phyloP scores from a whole-genome alignment of 2,797 vertebrate genomes.

The Champsocephalus esox region DNA sequence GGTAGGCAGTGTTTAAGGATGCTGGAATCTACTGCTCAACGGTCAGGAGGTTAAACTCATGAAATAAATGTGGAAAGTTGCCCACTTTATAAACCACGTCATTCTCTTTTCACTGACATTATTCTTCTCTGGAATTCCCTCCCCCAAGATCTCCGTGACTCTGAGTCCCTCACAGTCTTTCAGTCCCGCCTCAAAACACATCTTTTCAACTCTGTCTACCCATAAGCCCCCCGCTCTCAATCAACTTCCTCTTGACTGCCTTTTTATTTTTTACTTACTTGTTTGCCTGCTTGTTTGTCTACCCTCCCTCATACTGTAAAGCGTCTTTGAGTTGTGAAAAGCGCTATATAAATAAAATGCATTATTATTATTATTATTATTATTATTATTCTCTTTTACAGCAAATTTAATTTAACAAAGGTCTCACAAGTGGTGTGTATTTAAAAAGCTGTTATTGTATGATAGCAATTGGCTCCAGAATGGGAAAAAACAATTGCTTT shows the following conservation, averaged over 20 bases:
- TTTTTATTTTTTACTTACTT: too few relatives aligned
- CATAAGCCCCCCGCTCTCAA: too few relatives aligned
- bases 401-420: slow-evolving; percentile 12
- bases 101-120: slow-evolving; percentile 13
- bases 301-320: too few relatives aligned
- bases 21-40: slow-evolving; percentile 42
- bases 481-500: slow-evolving; percentile 12
- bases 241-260: too few relatives aligned
- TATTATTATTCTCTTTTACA: slow-evolving; percentile 12
- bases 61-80: slow-evolving; percentile 45
- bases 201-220: too few relatives aligned
- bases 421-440: neutral
- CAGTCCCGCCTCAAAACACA: too few relatives aligned
- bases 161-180: too few relatives aligned
- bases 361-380: too few relatives aligned
- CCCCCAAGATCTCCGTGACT: too few relatives aligned
- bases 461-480: slow-evolving; percentile 1
- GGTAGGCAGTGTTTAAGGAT: slow-evolving; percentile 29
- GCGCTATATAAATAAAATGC: too few relatives aligned
- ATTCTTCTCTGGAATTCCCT: neutral
- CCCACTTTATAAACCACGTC: slow-evolving; percentile 45
- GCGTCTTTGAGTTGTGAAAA: too few relatives aligned
- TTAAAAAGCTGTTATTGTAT: neutral
- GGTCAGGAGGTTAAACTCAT: slow-evolving; percentile 64
- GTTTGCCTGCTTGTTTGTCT: too few relatives aligned